These are phyloP conservation scores for Rutilus rutilus DNA, from an alignment of 2,113 vertebrate genomes.

Conservation along the genomic window DNA sequence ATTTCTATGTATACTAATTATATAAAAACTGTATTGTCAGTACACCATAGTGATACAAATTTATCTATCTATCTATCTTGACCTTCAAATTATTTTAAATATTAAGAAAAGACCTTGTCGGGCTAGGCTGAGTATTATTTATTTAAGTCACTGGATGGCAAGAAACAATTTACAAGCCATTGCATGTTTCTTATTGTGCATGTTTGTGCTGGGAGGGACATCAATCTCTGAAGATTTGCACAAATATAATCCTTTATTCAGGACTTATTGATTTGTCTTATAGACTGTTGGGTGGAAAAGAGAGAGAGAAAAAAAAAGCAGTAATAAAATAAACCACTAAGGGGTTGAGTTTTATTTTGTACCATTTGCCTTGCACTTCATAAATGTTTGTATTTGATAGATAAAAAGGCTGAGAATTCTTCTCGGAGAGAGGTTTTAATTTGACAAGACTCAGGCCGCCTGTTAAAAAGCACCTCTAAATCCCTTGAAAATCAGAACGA, in stretches of 20 bases:
- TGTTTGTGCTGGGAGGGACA: conserved; percentile 10
- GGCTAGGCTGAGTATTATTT: background rate
- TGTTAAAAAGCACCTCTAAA: conserved; percentile 77
- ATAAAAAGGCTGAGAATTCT: conserved; percentile 68
- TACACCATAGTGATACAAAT: too few species aligned
- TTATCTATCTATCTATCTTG: too few species aligned
- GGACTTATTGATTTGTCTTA: conserved; percentile 40
- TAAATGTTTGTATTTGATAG: conserved; percentile 70
- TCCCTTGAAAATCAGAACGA: conserved; percentile 73
- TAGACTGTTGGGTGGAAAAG: background rate
- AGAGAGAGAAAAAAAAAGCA: conserved; percentile 6
- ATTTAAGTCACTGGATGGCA: background rate
- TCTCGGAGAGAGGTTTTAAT: conserved; percentile 72
- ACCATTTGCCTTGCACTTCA: conserved; percentile 68
- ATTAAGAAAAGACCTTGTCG: too few species aligned
- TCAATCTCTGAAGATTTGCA: background rate
- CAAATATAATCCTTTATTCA: conserved; percentile 43
- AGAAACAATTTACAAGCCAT: background rate
- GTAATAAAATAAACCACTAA: conserved; percentile 21
- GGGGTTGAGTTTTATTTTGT: conserved; percentile 63
- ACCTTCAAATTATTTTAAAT: too few species aligned
- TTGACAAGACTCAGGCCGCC: conserved; percentile 70
- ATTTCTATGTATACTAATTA: too few species aligned
- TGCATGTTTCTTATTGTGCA: background rate
- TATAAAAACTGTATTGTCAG: too few species aligned